Evolutionary conservation across 1,140 invertebrate genomes (phyloP).

Genomic region (Triops longicaudatus): DNA sequence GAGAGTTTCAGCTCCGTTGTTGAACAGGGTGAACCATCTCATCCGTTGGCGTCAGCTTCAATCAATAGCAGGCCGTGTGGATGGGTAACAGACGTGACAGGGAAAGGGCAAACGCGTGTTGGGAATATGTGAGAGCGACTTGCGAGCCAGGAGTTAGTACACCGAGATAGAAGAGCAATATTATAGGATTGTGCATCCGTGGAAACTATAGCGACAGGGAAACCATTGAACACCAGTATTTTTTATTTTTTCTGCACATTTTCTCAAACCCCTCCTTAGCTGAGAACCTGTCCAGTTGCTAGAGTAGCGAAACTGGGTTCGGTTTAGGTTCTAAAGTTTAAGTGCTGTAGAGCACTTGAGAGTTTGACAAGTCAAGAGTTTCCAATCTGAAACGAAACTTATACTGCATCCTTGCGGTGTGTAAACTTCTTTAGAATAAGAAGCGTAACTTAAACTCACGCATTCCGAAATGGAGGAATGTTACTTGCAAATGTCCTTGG

Average conservation of each 20-base stretch:
- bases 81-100: constrained; percentile 10
- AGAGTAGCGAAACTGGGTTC: neutral
- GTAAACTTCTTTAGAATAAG: too few species aligned
- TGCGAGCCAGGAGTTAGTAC: constrained; percentile 3
- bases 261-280: neutral
- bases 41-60: constrained; percentile 14
- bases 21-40: constrained; percentile 5
- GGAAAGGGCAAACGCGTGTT: constrained; percentile 10
- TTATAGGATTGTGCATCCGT: constrained; percentile 3
- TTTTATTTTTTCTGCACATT: neutral
- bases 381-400: neutral
- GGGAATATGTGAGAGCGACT: constrained; percentile 6
- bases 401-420: too few species aligned
- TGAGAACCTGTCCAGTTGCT: neutral
- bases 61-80: constrained; percentile 14
- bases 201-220: neutral
- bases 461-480: too few species aligned
- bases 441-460: too few species aligned
- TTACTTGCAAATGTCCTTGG: too few species aligned
- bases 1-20: neutral
- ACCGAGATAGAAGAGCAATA: neutral
- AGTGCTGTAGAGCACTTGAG: neutral
- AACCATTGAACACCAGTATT: neutral
- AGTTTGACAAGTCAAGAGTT: neutral
- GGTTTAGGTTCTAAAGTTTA: neutral